phyloP scores from a whole-genome alignment of 2,113 vertebrate species.

The Apodemus sylvaticus region DNA sequence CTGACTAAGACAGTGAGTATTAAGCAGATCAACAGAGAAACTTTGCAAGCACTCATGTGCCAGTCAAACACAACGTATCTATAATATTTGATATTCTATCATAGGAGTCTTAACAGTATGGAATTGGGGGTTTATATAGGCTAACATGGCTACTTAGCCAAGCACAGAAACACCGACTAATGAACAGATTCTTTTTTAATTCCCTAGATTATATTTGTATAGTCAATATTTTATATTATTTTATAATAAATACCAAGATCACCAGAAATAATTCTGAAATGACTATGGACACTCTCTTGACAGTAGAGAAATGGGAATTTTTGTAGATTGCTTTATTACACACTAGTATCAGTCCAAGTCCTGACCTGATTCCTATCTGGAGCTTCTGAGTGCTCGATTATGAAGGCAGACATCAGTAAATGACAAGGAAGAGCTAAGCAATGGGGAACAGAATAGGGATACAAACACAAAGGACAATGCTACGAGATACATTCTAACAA shows the following conservation, averaged over 20 bases:
- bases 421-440: not conserved
- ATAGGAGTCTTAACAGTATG: not conserved
- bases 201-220: slow-evolving; percentile 10
- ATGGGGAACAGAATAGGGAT: not conserved
- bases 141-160: not conserved
- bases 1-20: not conserved
- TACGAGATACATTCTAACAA: not conserved
- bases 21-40: not conserved
- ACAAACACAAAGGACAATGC: slow-evolving; percentile 7
- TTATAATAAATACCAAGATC: not conserved
- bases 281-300: not conserved
- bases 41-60: not conserved
- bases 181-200: not conserved
- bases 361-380: not conserved
- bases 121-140: not conserved
- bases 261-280: not conserved
- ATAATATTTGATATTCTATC: not conserved
- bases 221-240: too few relatives aligned
- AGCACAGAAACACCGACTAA: slow-evolving; percentile 1
- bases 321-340: not conserved
- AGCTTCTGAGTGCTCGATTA: not conserved
- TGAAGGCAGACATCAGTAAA: not conserved
- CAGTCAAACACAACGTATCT: slow-evolving; percentile 11
- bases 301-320: not conserved
- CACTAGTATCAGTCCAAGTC: not conserved